Percentiles rank a stretch among this genome's conserved stretches.
Evolutionary conservation across 1,140 invertebrate genomes (phyloP).

Genomic region (Anoplolepis gracilipes): DNA sequence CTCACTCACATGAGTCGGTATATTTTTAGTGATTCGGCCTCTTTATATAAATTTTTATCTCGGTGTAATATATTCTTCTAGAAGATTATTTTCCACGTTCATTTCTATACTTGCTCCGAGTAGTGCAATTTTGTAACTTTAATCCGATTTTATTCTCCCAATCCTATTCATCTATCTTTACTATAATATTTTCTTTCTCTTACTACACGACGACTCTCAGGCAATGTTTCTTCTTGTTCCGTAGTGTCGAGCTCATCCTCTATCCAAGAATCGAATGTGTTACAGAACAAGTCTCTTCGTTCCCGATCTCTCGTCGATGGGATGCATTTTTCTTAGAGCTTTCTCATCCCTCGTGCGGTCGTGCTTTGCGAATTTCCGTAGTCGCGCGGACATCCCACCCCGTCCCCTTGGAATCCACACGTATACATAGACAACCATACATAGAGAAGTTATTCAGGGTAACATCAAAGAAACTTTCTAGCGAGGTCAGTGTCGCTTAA

Average conservation of each 20-base stretch:
- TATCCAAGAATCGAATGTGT: conserved; percentile 10
- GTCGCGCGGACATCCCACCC: conserved; percentile 26
- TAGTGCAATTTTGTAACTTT: conserved; percentile 1
- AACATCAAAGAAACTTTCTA: conserved; percentile 74
- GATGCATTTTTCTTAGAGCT: conserved; percentile 51
- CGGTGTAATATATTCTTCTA: not conserved
- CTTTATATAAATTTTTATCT: not conserved
- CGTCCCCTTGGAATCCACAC: not conserved
- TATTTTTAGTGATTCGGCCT: conserved; percentile 23
- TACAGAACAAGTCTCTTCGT: conserved; percentile 36
- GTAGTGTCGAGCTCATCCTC: not conserved
- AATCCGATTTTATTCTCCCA: conserved; percentile 27
- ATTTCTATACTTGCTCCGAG: not conserved
- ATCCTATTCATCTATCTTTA: conserved; percentile 33
- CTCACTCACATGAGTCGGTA: not conserved
- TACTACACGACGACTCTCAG: not conserved
- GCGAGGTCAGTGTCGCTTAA: conserved; percentile 71
- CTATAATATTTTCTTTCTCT: not conserved
- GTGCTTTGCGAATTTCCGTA: conserved; percentile 54
- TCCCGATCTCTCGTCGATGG: conserved; percentile 36
- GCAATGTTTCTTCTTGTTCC: conserved; percentile 14
- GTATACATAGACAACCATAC: not conserved
- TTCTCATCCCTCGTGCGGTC: conserved; percentile 39
- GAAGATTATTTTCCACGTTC: not conserved
- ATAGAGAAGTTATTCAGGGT: conserved; percentile 28